phyloP scores from a whole-genome alignment of 2,888 invertebrate genomes.

The Campopleginae sp. region DNA sequence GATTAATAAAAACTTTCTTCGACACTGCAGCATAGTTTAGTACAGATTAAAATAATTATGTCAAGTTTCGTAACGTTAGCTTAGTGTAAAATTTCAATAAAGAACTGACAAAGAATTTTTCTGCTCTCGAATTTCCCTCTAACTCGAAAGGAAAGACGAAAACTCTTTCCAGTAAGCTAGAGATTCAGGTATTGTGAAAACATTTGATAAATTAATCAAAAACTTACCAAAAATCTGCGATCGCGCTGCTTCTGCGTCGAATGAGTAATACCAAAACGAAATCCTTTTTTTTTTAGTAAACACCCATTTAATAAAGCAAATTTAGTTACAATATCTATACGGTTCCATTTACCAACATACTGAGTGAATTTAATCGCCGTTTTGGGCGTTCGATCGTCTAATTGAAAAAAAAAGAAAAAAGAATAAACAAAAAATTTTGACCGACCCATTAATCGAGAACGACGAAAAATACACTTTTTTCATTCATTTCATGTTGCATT shows the following conservation, averaged over 20 bases:
- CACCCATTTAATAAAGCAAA: slow-evolving; percentile 84
- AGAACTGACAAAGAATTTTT: background rate
- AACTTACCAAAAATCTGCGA: slow-evolving; percentile 6
- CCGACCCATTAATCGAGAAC: slow-evolving; percentile 49
- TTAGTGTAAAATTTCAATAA: slow-evolving; percentile 7
- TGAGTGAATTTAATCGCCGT: slow-evolving; percentile 73
- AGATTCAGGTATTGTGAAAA: background rate
- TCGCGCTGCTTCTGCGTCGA: background rate
- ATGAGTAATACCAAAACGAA: slow-evolving; percentile 1
- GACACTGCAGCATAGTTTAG: slow-evolving; percentile 91
- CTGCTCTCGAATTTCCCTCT: background rate
- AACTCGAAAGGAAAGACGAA: background rate
- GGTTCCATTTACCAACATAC: slow-evolving; percentile 73
- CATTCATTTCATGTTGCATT: slow-evolving; percentile 67
- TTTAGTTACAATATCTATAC: slow-evolving; percentile 82
- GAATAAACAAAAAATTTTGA: slow-evolving; percentile 31
- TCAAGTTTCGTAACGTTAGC: slow-evolving; percentile 2
- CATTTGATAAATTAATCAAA: background rate
- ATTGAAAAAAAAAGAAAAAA: slow-evolving; percentile 33
- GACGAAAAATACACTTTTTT: slow-evolving; percentile 63
- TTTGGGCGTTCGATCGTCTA: slow-evolving; percentile 42
- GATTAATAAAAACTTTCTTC: slow-evolving; percentile 95
- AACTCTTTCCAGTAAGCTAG: too few relatives aligned
- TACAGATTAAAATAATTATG: background rate
- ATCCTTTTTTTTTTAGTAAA: slow-evolving; percentile 78